Evolutionary conservation across 2,888 invertebrate species (phyloP).

Genomic region (Orthosia cruda): DNA sequence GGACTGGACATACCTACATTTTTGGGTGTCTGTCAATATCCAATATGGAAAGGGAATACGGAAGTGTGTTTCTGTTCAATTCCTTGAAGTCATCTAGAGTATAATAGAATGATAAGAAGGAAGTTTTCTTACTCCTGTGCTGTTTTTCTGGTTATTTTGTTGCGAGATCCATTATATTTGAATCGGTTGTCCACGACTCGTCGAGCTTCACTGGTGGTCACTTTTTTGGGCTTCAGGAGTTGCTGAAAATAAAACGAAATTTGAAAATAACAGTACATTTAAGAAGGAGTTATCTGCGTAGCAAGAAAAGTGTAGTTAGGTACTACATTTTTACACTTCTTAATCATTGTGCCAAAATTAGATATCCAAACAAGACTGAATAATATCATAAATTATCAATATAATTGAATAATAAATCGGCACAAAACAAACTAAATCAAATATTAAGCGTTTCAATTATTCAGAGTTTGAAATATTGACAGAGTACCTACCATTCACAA

Average conservation of each 20-base stretch:
- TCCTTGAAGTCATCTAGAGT: background rate
- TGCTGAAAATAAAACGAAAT: no score
- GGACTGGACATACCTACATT: constrained; percentile 33
- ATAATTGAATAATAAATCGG: background rate
- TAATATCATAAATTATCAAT: background rate
- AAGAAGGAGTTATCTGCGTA: background rate
- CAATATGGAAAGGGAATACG: background rate
- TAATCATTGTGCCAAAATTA: background rate
- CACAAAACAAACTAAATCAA: constrained; percentile 6
- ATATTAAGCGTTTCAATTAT: constrained; percentile 31
- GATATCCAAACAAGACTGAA: background rate
- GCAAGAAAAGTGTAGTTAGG: background rate
- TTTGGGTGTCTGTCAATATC: background rate
- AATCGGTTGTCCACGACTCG: no score
- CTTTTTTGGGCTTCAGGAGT: no score
- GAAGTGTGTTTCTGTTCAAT: background rate
- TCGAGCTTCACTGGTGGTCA: no score
- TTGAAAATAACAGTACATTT: no score
- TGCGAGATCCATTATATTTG: no score
- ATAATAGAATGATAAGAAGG: no score
- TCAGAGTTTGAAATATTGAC: constrained; percentile 30
- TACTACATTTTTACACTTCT: no score
- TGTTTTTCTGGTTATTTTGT: no score
- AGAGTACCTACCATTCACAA: constrained; percentile 6
- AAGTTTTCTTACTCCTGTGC: no score